Conservation (phyloP, 2,797 vertebrate species). For the Hypotaenidia okinawae region DNA sequence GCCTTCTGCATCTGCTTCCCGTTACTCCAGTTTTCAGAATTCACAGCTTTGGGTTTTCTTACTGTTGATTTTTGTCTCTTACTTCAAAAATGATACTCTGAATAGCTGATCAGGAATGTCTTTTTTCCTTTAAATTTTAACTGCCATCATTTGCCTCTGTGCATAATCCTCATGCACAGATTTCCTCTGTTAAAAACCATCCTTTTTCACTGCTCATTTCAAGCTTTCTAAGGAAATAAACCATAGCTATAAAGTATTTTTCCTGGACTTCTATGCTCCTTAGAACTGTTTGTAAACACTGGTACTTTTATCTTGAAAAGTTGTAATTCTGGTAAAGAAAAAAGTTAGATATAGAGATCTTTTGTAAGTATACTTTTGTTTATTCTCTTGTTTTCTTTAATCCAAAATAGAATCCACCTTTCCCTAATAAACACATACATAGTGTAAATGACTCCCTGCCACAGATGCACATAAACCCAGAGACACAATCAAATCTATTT, state of each 20-base stretch:
- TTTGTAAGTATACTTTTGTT: not conserved
- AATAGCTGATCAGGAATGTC: not conserved
- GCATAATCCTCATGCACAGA: not conserved
- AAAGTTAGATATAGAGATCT: not conserved
- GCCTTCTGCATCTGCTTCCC: not conserved
- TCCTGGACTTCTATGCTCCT: not conserved
- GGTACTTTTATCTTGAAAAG: not conserved
- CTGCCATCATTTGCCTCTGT: not conserved
- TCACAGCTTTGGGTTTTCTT: accelerated
- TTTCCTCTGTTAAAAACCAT: not conserved
- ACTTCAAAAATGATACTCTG: not conserved
- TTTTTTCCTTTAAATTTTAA: not conserved
- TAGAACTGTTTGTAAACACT: not conserved
- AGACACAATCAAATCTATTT: not conserved
- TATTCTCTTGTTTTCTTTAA: constrained; percentile 2
- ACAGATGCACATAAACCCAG: not conserved
- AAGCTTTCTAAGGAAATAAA: not conserved
- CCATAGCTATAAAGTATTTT: not conserved
- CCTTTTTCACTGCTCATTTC: not conserved
- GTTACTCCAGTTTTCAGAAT: not conserved
- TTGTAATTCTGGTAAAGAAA: not conserved
- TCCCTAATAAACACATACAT: not conserved
- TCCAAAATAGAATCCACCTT: constrained; percentile 3
- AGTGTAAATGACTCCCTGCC: not conserved
- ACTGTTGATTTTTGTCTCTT: not conserved